Percentiles rank a stretch among this genome's conserved stretches.
Conservation (phyloP, 2,113 vertebrate genomes). For the Psephotus haematonotus region DNA sequence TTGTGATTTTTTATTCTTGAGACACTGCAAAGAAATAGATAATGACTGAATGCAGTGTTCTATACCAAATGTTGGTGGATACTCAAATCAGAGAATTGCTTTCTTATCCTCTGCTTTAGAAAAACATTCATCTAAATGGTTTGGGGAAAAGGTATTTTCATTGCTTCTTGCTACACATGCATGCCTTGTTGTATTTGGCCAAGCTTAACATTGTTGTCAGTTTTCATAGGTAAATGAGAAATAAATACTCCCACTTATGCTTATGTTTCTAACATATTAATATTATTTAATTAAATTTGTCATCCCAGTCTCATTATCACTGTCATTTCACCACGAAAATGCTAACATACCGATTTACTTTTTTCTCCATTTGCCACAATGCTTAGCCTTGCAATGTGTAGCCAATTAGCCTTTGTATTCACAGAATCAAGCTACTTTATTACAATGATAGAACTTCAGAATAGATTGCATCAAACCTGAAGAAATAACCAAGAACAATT, state of each 20-base stretch:
- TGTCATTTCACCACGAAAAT: neutral
- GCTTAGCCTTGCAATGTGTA: neutral
- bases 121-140: neutral
- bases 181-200: slow-evolving; percentile 27
- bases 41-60: slow-evolving; percentile 29
- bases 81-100: slow-evolving; percentile 32
- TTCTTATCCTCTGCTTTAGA: slow-evolving; percentile 40
- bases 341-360: neutral
- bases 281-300: slow-evolving; percentile 16
- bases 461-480: neutral
- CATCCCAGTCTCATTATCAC: slow-evolving; percentile 7
- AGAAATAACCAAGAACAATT: neutral
- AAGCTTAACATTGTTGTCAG: slow-evolving; percentile 32
- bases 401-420: neutral
- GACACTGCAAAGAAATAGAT: slow-evolving; percentile 52
- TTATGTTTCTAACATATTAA: slow-evolving; percentile 4
- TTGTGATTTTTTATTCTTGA: slow-evolving; percentile 59
- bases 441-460: neutral
- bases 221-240: neutral
- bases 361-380: neutral
- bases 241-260: slow-evolving; percentile 2
- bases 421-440: neutral
- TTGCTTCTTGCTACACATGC: neutral
- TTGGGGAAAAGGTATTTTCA: slow-evolving; percentile 25
- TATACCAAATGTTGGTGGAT: neutral